Base-by-base conservation (phyloP, 1,140 invertebrate species). In the Caerostris extrusa region DNA sequence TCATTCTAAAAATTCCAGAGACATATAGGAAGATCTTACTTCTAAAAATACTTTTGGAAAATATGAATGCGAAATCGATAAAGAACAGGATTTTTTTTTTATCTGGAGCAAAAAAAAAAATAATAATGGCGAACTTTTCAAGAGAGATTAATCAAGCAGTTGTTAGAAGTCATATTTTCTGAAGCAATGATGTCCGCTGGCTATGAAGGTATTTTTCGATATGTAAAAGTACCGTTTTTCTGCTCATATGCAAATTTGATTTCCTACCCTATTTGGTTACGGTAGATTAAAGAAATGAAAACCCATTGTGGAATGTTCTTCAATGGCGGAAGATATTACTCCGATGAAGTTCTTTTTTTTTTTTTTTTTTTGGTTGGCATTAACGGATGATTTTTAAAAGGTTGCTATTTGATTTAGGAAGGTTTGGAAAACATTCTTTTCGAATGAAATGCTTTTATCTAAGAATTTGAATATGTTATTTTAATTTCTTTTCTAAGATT, bases 81-180 rank as follows among this genome's bases (percentile, higher is more conserved):
- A 12, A 12, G 10, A 77, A 53, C 71, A 7, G 10, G 34, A 19
- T 12, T 77, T 77, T 34, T 34, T 34, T 34, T n/a, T n/a, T n/a
- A n/a, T 34, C 2, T 34, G 14, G 34, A 50, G 10, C 53, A 3
- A 34, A 2, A n/a, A 71, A 77, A 77, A 77, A 50, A 53, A 77
- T 3, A 53, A 14, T 14, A 77, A 8, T 2, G 8, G 12, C 10
- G 53, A 77, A 77, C 8, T 53, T 77, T 8, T 77, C 8, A 50
- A 77, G 61, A 64, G 71, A 77, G 71, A 77, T 77, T 77, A 77
- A 77, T 77, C 71, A 77, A 77, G 71, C 53, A 34, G 8, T 34
- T 34, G n/a, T 85, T 34, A 12, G 17, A 2, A 85, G 57, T 57
- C 82, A 85, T 85, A 34, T 58, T 83, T 85, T 85, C n/a, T 7